phyloP scores from a whole-genome alignment of 2,888 invertebrate genomes.

The Dasypolia templi region DNA sequence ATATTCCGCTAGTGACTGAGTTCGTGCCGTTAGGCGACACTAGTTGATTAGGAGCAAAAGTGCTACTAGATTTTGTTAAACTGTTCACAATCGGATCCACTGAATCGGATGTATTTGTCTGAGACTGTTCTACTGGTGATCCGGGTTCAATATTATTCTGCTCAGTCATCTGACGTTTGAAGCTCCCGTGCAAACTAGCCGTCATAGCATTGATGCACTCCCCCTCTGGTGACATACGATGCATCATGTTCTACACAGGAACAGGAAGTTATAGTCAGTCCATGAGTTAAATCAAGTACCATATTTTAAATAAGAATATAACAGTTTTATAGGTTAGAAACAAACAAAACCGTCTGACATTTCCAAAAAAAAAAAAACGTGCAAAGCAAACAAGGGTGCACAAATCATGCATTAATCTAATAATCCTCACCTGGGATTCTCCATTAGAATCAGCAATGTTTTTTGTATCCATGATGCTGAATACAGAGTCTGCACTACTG shows the following conservation, averaged over 20 bases:
- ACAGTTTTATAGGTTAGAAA: conserved; percentile 70
- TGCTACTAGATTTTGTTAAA: conserved; percentile 83
- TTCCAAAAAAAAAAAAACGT: conserved; percentile 56
- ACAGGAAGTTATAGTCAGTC: conserved; percentile 81
- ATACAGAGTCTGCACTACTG: conserved; percentile 80
- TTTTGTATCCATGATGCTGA: conserved; percentile 83
- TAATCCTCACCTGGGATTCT: conserved; percentile 85
- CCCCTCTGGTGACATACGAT: conserved; percentile 93
- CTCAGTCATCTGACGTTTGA: conserved; percentile 90
- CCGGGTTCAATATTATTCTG: conserved; percentile 81
- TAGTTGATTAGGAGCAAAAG: conserved; percentile 85
- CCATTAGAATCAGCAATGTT: conserved; percentile 80
- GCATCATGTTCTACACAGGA: conserved; percentile 91
- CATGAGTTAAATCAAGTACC: conserved; percentile 58
- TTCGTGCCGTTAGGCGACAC: conserved; percentile 89
- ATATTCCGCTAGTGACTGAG: conserved; percentile 89
- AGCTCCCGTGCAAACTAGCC: conserved; percentile 92
- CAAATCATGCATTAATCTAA: conserved; percentile 74
- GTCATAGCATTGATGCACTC: conserved; percentile 91
- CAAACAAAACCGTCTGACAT: conserved; percentile 63
- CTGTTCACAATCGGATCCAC: conserved; percentile 84
- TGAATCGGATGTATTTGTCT: conserved; percentile 84
- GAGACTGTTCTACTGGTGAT: conserved; percentile 86
- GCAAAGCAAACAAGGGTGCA: conserved; percentile 70
- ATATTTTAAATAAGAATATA: conserved; percentile 63